Percentiles rank a stretch among this genome's conserved stretches.
Conservation (phyloP, 1,140 invertebrate genomes). For the Dysdera silvatica region DNA sequence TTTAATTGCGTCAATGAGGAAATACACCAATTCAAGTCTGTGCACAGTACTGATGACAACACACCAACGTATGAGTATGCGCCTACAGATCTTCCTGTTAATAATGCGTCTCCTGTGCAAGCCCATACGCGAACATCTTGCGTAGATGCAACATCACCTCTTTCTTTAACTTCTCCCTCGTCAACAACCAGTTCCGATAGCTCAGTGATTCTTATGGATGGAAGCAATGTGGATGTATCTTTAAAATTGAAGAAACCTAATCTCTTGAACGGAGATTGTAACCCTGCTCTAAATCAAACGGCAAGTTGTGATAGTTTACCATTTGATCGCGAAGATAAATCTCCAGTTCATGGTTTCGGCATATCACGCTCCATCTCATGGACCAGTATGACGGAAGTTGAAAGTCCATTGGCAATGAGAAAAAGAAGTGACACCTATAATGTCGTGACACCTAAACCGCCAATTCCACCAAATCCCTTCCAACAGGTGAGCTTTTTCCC, state of each 20-base stretch:
- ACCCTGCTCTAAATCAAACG: not conserved
- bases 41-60: not conserved
- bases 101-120: not conserved
- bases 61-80: not conserved
- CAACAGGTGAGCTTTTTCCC: not conserved
- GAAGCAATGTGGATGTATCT: not conserved
- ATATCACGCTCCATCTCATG: constrained; percentile 12
- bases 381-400: not conserved
- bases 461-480: not conserved
- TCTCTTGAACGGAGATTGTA: too few species aligned
- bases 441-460: not conserved
- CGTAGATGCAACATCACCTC: constrained; percentile 3
- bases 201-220: constrained; percentile 8
- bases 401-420: not conserved
- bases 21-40: too few species aligned
- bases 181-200: constrained; percentile 22
- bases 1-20: too few species aligned
- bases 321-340: not conserved
- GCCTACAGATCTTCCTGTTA: not conserved
- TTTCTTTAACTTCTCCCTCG: constrained; percentile 19
- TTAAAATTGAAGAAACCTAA: not conserved
- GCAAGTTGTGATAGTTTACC: constrained; percentile 14
- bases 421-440: too few species aligned
- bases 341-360: not conserved
- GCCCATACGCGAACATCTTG: constrained; percentile 2